phyloP scores from a whole-genome alignment of 2,888 invertebrate genomes.

The Cantharis nigra region DNA sequence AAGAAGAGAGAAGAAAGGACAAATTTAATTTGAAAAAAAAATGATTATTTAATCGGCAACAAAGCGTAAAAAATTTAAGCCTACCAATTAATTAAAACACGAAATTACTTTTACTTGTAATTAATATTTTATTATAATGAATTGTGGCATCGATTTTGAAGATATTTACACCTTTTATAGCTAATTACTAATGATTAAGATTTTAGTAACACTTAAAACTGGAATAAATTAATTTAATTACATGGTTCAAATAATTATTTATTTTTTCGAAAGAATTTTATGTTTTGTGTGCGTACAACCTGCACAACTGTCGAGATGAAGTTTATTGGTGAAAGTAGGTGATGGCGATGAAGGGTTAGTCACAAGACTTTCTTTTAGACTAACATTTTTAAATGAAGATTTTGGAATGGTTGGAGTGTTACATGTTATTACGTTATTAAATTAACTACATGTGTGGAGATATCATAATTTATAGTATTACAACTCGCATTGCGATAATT shows the following conservation, averaged over 20 bases:
- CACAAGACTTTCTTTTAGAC: conserved; percentile 5
- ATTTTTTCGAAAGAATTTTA: neutral
- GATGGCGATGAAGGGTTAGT: conserved; percentile 16
- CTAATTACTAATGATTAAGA: neutral
- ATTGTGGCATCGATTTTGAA: neutral
- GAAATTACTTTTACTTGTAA: neutral
- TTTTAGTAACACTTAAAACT: neutral
- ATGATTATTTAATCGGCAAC: neutral
- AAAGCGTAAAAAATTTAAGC: neutral
- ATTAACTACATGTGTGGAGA: neutral
- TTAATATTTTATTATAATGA: neutral
- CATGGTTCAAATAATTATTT: neutral
- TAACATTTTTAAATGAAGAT: conserved; percentile 12
- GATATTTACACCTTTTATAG: neutral
- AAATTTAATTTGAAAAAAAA: neutral
- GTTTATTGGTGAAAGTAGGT: conserved; percentile 24
- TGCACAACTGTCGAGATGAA: conserved; percentile 1
- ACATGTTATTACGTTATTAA: conserved; percentile 13
- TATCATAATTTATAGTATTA: neutral
- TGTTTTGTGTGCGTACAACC: neutral
- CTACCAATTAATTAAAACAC: neutral
- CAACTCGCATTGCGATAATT: neutral
- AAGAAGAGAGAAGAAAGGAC: neutral
- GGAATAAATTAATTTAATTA: neutral
- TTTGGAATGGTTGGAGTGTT: conserved; percentile 10